These are phyloP conservation scores for Crypturellus tataupa DNA, from an alignment of 2,797 vertebrate species.

Conservation along the genomic window DNA sequence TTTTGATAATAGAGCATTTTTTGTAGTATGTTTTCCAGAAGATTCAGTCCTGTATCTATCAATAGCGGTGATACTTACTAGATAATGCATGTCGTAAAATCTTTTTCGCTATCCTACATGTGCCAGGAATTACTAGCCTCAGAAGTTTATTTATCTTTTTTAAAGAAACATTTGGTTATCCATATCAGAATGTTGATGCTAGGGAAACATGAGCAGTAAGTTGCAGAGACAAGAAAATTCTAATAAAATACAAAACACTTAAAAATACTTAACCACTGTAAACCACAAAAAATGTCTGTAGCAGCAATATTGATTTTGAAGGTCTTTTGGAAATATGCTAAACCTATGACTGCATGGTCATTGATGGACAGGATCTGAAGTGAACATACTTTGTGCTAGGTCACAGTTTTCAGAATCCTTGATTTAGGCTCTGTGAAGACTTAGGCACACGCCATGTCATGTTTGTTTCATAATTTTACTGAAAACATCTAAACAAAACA, in stretches of 20 bases:
- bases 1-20: not conserved
- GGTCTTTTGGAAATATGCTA: too few species aligned
- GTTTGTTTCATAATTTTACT: not conserved
- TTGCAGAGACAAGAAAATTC: not conserved
- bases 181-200: too few species aligned
- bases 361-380: not conserved
- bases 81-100: not conserved
- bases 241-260: not conserved
- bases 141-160: not conserved
- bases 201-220: not conserved
- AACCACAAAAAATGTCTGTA: not conserved
- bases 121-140: not conserved
- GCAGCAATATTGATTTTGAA: not conserved
- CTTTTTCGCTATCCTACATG: rapidly evolving
- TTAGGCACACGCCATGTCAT: not conserved
- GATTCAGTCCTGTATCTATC: not conserved
- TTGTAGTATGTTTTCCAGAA: not conserved
- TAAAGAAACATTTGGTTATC: not conserved
- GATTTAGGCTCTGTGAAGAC: not conserved
- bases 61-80: not conserved
- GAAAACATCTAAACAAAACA: not conserved
- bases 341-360: not conserved
- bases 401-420: not conserved
- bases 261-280: not conserved
- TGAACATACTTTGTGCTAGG: not conserved